phyloP scores from a whole-genome alignment of 2,113 vertebrate species.

The Trichomycterus rosablanca region DNA sequence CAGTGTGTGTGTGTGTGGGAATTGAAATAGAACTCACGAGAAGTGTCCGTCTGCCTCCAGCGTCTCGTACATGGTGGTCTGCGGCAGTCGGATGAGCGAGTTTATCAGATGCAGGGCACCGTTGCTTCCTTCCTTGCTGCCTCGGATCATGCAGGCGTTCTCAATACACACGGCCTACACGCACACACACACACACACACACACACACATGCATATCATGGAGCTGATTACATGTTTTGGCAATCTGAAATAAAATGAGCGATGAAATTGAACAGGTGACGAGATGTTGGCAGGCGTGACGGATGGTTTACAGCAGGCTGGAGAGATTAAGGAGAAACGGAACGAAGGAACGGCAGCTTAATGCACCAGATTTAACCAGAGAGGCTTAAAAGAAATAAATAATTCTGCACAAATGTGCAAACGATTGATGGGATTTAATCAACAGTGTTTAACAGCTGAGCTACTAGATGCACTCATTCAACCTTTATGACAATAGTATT shows the following conservation, averaged over 20 bases:
- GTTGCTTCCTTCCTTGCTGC: constrained; percentile 89
- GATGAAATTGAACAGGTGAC: no score
- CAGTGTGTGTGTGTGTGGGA: not conserved
- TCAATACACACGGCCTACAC: constrained; percentile 90
- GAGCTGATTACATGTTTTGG: no score
- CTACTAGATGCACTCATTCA: constrained; percentile 28
- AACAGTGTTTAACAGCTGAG: not conserved
- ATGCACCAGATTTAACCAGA: not conserved
- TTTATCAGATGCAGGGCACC: constrained; percentile 82
- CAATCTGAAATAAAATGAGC: no score
- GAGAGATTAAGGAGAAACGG: not conserved
- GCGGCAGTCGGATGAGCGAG: constrained; percentile 80
- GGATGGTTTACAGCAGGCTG: not conserved
- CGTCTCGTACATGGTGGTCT: constrained; percentile 75
- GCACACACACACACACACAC: constrained; percentile 29
- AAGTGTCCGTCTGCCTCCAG: constrained; percentile 84
- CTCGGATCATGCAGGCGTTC: constrained; percentile 89
- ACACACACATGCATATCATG: not conserved
- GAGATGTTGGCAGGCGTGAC: not conserved
- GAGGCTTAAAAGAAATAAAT: not conserved
- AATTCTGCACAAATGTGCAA: no score
- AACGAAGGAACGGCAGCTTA: constrained; percentile 7
- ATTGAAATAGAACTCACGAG: constrained; percentile 66
- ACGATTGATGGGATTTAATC: no score
- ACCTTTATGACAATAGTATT: no score